Evolutionary conservation across 2,888 invertebrate species (phyloP).

Genomic region (Suillia variegata): DNA sequence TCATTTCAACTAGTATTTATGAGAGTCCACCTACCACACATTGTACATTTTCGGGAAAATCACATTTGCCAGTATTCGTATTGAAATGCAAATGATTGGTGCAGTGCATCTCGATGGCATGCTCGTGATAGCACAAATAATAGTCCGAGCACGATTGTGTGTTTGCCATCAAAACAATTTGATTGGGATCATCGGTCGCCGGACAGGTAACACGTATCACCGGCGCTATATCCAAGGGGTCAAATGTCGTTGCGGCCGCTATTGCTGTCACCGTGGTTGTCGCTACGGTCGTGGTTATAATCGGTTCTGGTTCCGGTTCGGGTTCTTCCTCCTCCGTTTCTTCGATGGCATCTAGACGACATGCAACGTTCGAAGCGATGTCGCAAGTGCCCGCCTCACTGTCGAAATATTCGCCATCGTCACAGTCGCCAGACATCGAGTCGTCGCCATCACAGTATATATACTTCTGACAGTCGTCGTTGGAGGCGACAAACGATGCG

Average conservation of each 20-base stretch:
- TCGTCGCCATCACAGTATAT: conserved; percentile 52
- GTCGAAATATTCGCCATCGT: conserved; percentile 46
- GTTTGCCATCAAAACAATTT: conserved; percentile 49
- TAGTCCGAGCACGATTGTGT: conserved; percentile 49
- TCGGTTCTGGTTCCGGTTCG: conserved; percentile 16
- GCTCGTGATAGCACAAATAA: conserved; percentile 54
- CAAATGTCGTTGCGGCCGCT: conserved; percentile 25
- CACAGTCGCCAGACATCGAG: conserved; percentile 46
- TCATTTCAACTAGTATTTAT: too few species aligned
- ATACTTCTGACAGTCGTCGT: conserved; percentile 46
- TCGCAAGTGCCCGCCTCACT: conserved; percentile 43
- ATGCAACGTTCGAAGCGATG: conserved; percentile 40
- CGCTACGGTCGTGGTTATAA: conserved; percentile 11
- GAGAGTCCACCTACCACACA: conserved; percentile 43
- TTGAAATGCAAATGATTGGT: conserved; percentile 53
- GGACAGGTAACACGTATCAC: conserved; percentile 45
- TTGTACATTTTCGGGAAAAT: conserved; percentile 49
- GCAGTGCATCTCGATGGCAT: conserved; percentile 55
- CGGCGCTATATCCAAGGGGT: conserved; percentile 35
- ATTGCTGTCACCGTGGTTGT: conserved; percentile 33
- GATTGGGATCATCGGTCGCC: conserved; percentile 44
- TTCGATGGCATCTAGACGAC: conserved; percentile 41
- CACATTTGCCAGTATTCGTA: conserved; percentile 45
- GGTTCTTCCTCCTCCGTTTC: conserved; percentile 34
- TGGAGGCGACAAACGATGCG: conserved; percentile 43